Conservation (phyloP, 2,797 vertebrate genomes). For the Rhinoraja longicauda region DNA sequence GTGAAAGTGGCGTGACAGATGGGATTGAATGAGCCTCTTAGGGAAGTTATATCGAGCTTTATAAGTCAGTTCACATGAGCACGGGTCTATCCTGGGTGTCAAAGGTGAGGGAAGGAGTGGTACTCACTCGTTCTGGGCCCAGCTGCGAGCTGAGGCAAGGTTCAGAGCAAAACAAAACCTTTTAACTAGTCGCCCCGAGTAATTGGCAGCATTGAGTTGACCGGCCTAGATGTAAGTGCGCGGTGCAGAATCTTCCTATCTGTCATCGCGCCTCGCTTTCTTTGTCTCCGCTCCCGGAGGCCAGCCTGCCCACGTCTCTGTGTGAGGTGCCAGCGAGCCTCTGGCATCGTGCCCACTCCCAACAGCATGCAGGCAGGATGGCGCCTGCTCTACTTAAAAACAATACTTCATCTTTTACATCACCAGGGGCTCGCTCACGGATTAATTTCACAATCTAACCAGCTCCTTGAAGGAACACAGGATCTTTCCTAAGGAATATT, state of each 20-base stretch:
- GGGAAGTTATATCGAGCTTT: slow-evolving; percentile 40
- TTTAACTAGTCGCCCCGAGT: slow-evolving; percentile 48
- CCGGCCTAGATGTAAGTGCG: slow-evolving; percentile 46
- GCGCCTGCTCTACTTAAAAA: slow-evolving; percentile 62
- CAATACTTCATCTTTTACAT: slow-evolving; percentile 64
- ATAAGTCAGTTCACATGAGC: slow-evolving; percentile 44
- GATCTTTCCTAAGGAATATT: slow-evolving; percentile 40
- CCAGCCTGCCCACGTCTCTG: slow-evolving; percentile 56
- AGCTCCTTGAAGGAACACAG: slow-evolving; percentile 56
- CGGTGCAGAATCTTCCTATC: slow-evolving; percentile 64
- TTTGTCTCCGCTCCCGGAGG: slow-evolving; percentile 55
- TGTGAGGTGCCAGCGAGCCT: slow-evolving; percentile 54
- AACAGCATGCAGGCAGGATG: slow-evolving; percentile 57
- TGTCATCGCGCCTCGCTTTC: slow-evolving; percentile 68
- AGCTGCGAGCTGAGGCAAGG: slow-evolving; percentile 50
- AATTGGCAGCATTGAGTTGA: slow-evolving; percentile 47
- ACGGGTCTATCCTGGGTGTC: slow-evolving; percentile 41
- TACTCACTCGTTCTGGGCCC: slow-evolving; percentile 46
- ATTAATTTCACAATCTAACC: slow-evolving; percentile 52
- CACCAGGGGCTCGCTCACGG: slow-evolving; percentile 51
- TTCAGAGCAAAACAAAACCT: slow-evolving; percentile 53
- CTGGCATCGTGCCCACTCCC: slow-evolving; percentile 61
- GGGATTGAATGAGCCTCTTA: slow-evolving; percentile 42
- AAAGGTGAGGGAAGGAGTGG: slow-evolving; percentile 42
- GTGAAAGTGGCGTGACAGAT: slow-evolving; percentile 45